Evolutionary conservation across 2,113 vertebrate species (phyloP), one percentile per base, ranked within the genome.

Genomic region (Pseudorectes ferrugineus): DNA sequence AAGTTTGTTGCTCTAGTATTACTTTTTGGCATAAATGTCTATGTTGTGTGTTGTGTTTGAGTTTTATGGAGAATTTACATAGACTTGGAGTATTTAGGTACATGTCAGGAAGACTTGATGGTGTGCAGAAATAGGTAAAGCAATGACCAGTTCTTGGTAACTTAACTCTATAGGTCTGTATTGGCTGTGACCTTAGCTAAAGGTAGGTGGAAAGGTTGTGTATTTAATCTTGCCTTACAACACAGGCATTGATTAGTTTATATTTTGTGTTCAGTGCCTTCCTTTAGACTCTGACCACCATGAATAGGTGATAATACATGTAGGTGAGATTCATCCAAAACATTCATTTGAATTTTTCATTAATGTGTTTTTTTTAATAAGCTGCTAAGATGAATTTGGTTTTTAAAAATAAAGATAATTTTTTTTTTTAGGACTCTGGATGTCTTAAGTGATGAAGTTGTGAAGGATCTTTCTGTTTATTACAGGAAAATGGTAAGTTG

Each of bases 401-500:
- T 95, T 45, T 62, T 2, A 28, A 66, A 14, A n/a, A 66, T 42
- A 29, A 48, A 21, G 7, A 9, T 42, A 5, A 5, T 12, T 80
- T 9, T 61, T 52, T 52, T n/a, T 85, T 97, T 97, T 92, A 99
- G 99, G 98, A 98, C 98, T 81, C 96, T 99, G 95, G 99, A 99
- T 97, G 96, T 99, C 97, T 98, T 99, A 94, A 99, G 99, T 97
- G 98, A 99, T 95, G 99, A 98, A 82, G 98, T 99, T 92, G 97
- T 99, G 36, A 97, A 98, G 85, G 99, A 99, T 68, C 98, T 99
- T 89, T 98, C 99, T 89, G 80, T 96, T 89, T 98, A 98, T 85
- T 99, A 99, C 96, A 98, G 98, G 92, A 99, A 98, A 96, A 99
- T 98, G 98, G 99, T 99, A 97, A 98, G 98, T 95, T 77, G 57